These are phyloP conservation scores for Gallinago paraguaiae DNA, from an alignment of 2,113 vertebrate genomes.

Conservation along the genomic window DNA sequence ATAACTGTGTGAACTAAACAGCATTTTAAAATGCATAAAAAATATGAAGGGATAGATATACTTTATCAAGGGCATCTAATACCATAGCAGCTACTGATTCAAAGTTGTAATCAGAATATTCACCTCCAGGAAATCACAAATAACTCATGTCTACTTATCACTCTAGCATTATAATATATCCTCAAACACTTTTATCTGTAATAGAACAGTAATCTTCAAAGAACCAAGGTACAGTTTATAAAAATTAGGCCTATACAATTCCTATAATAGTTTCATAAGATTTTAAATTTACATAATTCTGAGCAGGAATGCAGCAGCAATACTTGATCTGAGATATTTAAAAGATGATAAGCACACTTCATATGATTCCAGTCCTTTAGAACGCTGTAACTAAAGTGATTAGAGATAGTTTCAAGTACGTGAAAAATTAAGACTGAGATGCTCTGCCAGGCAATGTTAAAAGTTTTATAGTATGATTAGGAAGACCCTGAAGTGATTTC, in stretches of 20 bases:
- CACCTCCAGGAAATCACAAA: neutral
- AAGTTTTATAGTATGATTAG: neutral
- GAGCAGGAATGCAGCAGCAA: neutral
- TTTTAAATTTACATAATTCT: constrained; percentile 36
- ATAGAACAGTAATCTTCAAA: neutral
- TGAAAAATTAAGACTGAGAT: neutral
- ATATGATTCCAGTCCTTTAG: neutral
- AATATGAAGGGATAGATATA: neutral
- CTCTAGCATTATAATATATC: neutral
- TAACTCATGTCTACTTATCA: neutral
- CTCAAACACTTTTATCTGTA: neutral
- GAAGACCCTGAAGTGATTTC: neutral
- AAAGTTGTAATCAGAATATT: neutral
- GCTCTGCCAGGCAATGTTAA: neutral
- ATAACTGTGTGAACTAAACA: neutral
- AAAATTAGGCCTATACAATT: neutral
- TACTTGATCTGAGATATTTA: constrained; percentile 5
- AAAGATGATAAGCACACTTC: neutral
- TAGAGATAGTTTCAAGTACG: neutral
- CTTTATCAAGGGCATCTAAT: neutral
- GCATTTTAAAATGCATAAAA: neutral
- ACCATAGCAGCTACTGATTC: neutral
- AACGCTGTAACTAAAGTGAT: constrained; percentile 3
- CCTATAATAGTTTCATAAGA: neutral
- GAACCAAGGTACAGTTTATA: neutral